Conservation (phyloP, 2,888 invertebrate genomes). For the Fragum whitleyi region DNA sequence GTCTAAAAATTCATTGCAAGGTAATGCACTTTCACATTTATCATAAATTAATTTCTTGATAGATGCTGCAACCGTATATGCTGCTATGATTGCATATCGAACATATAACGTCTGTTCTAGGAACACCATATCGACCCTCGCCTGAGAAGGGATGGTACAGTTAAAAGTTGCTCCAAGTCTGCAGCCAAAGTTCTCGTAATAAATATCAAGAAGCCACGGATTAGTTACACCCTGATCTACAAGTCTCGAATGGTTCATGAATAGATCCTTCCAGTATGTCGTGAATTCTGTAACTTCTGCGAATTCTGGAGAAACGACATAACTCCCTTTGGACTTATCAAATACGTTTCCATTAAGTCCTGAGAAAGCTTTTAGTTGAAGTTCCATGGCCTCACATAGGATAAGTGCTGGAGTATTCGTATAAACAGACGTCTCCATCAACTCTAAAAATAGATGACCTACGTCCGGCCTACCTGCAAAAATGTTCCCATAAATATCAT, state of each 20-base stretch:
- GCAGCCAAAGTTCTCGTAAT: not conserved
- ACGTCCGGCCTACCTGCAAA: not conserved
- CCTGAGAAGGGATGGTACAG: not conserved
- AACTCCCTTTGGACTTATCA: slow-evolving; percentile 6
- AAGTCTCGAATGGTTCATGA: not conserved
- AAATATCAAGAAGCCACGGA: not conserved
- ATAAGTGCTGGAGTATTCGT: slow-evolving; percentile 9
- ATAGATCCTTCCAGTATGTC: not conserved
- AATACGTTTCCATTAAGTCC: not conserved
- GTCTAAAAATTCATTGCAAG: not conserved
- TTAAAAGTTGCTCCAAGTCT: not conserved
- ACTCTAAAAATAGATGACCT: not conserved
- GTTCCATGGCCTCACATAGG: not conserved
- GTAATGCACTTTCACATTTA: not conserved
- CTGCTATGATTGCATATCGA: slow-evolving; percentile 1
- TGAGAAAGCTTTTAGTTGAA: not conserved
- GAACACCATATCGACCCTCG: not conserved
- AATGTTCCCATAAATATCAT: too few relatives aligned
- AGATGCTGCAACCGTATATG: not conserved
- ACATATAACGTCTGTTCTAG: not conserved
- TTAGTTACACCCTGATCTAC: not conserved
- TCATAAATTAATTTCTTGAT: not conserved
- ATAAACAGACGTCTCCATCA: not conserved
- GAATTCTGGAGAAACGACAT: not conserved
- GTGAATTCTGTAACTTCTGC: not conserved